A percentile compares a stretch with the other conserved stretches of the same genome.
Evolutionary conservation across 1,140 invertebrate genomes (phyloP).

Genomic region (Gonatopus flavifemur): DNA sequence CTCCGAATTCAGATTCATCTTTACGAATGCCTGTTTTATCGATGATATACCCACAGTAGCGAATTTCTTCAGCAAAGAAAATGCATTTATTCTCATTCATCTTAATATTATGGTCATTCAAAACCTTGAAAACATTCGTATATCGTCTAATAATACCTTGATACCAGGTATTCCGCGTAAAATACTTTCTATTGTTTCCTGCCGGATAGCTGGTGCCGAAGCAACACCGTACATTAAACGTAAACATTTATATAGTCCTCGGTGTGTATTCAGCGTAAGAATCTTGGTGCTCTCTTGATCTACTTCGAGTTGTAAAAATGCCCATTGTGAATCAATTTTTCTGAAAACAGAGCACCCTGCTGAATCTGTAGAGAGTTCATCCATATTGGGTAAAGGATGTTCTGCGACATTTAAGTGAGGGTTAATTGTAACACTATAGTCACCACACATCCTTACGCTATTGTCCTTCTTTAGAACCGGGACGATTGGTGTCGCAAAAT

Average conservation of each 20-base stretch:
- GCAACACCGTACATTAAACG: conserved; percentile 28
- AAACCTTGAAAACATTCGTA: conserved; percentile 19
- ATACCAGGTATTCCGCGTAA: conserved; percentile 21
- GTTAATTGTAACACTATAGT: conserved; percentile 51
- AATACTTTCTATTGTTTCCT: conserved; percentile 28
- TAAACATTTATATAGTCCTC: conserved; percentile 16
- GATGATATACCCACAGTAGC: conserved; percentile 37
- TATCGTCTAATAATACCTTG: conserved; percentile 37
- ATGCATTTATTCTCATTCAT: conserved; percentile 22
- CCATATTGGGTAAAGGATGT: conserved; percentile 54
- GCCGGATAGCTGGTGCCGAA: conserved; percentile 36
- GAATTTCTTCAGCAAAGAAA: conserved; percentile 25
- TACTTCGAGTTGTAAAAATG: conserved; percentile 54
- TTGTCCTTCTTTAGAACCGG: conserved; percentile 54
- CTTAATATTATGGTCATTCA: conserved; percentile 16
- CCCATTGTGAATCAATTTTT: conserved; percentile 48
- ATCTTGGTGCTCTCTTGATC: conserved; percentile 34
- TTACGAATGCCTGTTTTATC: conserved; percentile 27
- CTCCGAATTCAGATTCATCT: conserved; percentile 23
- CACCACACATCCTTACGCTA: conserved; percentile 49
- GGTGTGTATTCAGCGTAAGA: conserved; percentile 42
- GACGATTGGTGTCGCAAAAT: conserved; percentile 55
- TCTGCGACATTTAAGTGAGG: conserved; percentile 33
- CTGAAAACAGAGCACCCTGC: conserved; percentile 13
- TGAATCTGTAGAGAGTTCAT: no score